These are phyloP conservation scores for Pampusana beccarii DNA, from an alignment of 2,113 vertebrate genomes.

Conservation along the genomic window DNA sequence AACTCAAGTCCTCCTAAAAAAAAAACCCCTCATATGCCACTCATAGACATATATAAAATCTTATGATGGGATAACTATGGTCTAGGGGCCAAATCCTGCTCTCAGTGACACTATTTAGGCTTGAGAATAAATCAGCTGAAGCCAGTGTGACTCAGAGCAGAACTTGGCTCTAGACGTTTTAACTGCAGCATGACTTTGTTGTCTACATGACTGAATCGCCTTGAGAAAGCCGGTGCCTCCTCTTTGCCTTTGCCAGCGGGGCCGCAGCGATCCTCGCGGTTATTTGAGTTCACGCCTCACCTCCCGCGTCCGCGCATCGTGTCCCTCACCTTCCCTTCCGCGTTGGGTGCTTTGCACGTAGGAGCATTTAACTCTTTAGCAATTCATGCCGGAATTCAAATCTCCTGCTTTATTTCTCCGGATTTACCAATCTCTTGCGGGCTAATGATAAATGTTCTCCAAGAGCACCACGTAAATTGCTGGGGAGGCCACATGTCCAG, in stretches of 20 bases:
- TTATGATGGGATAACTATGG: not conserved
- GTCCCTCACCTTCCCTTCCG: not conserved
- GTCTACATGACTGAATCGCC: conserved; percentile 43
- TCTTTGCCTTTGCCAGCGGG: conserved; percentile 51
- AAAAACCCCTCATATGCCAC: fast-evolving
- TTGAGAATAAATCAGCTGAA: not conserved
- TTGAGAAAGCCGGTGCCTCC: conserved; percentile 28
- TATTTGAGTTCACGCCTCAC: conserved; percentile 21
- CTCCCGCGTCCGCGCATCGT: not conserved
- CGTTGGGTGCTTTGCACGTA: not conserved
- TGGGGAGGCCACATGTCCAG: not conserved
- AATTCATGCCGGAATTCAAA: not conserved
- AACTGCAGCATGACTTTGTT: conserved; percentile 20
- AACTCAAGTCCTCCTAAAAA: not conserved
- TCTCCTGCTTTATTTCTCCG: not conserved
- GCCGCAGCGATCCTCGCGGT: not conserved
- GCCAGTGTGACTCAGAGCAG: not conserved
- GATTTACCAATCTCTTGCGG: conserved; percentile 49
- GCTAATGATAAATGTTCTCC: conserved; percentile 36
- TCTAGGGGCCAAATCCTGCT: not conserved
- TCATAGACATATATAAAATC: fast-evolving
- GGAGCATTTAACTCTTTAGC: conserved; percentile 47
- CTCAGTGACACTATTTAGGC: not conserved
- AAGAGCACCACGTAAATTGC: not conserved
- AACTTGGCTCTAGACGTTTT: conserved; percentile 10